phyloP scores from a whole-genome alignment of 2,888 invertebrate species.

The Xylota segnis region DNA sequence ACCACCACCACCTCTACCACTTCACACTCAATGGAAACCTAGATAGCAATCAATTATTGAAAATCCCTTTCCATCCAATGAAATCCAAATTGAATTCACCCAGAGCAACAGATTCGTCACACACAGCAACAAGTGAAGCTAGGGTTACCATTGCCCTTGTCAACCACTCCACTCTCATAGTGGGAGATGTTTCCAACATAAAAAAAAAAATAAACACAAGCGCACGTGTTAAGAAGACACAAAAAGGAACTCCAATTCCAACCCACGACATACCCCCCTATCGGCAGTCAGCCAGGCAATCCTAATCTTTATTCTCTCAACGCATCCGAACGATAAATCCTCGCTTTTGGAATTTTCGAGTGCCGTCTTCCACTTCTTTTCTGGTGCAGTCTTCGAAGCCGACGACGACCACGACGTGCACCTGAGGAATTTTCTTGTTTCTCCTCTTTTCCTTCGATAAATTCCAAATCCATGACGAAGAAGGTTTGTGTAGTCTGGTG shows the following conservation, averaged over 20 bases:
- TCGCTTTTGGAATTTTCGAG: constrained; percentile 45
- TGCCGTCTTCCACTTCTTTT: constrained; percentile 19
- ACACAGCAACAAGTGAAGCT: constrained; percentile 39
- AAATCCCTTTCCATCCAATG: constrained; percentile 8
- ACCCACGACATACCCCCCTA: constrained; percentile 6
- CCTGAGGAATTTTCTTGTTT: constrained; percentile 30
- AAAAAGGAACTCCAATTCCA: constrained; percentile 26
- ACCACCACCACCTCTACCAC: constrained; percentile 13
- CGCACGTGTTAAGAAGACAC: constrained; percentile 43
- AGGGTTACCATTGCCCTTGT: constrained; percentile 9
- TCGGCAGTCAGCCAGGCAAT: not conserved
- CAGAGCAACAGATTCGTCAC: constrained; percentile 21
- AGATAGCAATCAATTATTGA: constrained; percentile 33
- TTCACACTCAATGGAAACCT: constrained; percentile 10
- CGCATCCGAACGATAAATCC: constrained; percentile 64
- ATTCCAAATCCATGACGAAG: constrained; percentile 48
- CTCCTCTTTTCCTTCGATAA: constrained; percentile 1
- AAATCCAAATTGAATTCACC: constrained; percentile 14
- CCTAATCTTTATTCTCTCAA: constrained; percentile 69
- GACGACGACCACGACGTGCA: constrained; percentile 39
- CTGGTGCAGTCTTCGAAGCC: constrained; percentile 22
- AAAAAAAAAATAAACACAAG: not conserved
- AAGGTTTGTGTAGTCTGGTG: constrained; percentile 6
- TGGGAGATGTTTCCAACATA: constrained; percentile 17
- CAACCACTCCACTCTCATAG: constrained; percentile 20